Conservation (phyloP, 2,113 vertebrate species). For the Ophiodon elongatus region DNA sequence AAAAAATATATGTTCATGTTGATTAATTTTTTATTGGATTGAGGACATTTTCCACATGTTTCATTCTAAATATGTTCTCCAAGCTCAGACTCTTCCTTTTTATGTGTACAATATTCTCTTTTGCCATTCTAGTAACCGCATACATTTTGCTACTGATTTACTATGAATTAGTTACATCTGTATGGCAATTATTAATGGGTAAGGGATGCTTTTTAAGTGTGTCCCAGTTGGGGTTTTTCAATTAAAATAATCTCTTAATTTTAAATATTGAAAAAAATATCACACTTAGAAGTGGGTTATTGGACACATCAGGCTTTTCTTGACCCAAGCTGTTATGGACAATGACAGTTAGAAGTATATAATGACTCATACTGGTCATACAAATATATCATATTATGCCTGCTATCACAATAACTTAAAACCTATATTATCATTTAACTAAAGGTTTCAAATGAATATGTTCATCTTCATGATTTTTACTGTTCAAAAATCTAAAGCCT, state of each 20-base stretch:
- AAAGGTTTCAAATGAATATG: neutral
- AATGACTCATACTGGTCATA: no score
- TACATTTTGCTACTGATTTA: neutral
- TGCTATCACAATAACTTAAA: neutral
- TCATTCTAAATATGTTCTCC: neutral
- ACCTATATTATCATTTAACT: neutral
- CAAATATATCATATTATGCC: no score
- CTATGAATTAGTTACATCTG: neutral
- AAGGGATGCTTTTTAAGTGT: neutral
- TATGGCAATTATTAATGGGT: neutral
- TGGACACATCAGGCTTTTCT: neutral
- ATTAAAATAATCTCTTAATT: neutral
- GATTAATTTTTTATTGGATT: neutral
- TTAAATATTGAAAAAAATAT: neutral
- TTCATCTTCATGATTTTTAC: neutral
- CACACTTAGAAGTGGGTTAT: neutral
- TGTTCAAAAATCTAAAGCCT: slow-evolving; percentile 10
- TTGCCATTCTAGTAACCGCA: neutral
- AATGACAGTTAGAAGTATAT: no score
- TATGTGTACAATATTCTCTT: neutral
- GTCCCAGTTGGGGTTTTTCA: neutral
- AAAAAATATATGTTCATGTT: neutral
- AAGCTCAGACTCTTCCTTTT: neutral
- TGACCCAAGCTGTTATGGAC: no score
- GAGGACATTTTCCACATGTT: neutral